Conservation (phyloP, 2,797 vertebrate genomes). For the Fratercula arctica region DNA sequence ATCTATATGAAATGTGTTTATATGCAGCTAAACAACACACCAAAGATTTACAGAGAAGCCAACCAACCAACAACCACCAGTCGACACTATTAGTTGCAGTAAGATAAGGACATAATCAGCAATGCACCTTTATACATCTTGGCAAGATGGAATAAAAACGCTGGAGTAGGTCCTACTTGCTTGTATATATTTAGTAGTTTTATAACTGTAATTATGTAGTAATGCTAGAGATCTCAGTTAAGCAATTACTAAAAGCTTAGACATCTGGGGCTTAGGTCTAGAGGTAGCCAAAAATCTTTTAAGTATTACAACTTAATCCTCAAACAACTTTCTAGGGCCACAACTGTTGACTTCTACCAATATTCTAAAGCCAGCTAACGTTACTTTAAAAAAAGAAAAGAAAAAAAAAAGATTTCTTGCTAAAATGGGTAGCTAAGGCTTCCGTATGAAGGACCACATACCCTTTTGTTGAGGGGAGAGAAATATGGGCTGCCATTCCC, state of each 20-base stretch:
- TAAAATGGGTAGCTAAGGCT: not conserved
- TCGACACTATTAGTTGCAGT: not conserved
- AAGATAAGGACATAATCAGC: not conserved
- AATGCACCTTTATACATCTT: not conserved
- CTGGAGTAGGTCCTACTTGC: not conserved
- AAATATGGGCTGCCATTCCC: not conserved
- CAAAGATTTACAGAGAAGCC: not conserved
- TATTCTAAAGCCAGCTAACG: not conserved
- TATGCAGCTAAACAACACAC: not conserved
- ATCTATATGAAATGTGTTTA: not conserved
- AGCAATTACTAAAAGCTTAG: not conserved
- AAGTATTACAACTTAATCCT: not conserved
- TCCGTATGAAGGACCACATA: not conserved
- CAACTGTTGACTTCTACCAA: not conserved
- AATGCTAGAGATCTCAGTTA: not conserved
- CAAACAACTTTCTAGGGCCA: not conserved
- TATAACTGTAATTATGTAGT: not conserved
- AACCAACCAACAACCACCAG: not conserved
- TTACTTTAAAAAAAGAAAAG: not conserved
- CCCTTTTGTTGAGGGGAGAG: not conserved
- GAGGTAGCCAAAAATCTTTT: not conserved
- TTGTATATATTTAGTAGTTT: not conserved
- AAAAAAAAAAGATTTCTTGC: not conserved
- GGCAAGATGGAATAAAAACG: not conserved
- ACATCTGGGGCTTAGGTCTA: not conserved